Evolutionary conservation across 2,888 invertebrate species (phyloP), one percentile per base, ranked within the genome.

Genomic region (Phragmatobia fuliginosa): DNA sequence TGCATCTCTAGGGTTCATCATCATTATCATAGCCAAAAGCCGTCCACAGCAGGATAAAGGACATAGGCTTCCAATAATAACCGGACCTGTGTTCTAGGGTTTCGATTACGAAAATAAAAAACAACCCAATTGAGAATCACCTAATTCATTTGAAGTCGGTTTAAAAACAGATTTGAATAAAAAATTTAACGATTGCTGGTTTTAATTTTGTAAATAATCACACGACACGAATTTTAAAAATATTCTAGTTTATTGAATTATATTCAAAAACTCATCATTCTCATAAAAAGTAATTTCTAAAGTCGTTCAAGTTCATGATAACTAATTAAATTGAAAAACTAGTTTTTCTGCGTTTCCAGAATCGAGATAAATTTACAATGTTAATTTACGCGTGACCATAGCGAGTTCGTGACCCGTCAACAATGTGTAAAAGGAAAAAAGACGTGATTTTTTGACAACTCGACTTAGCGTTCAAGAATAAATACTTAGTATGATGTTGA

Each of bases 341-440:
- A 63, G 45, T 45, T 32, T n/a, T 16, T 28, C 32, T 63, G 49
- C 31, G 32, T 49, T 63, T 49, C 11, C 28, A 49, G 2, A 63
- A 62, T 31, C 38, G 33, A 41, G 25, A 28, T 18, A 38, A 62
- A 38, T 28, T 10, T 62, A 8, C 18, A 62, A 38, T 62, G 28
- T 41, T 62, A 28, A 41, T 62, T 45, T 16, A n/a, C 63, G n/a
- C 11, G 62, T 63, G 62, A 32, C 31, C 61, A 36, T 28, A 8
- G 18, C 6, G 41, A 41, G 41, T 41, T 41, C 41, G 41, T 21
- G 62, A 41, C 38, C 38, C 49, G 11, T 52, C 25, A 49, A 7
- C 32, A 16, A 21, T 62, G 28, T 18, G 28, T 28, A 28, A 3
- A 41, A 41, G 38, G 25, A 28, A 11, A 49, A 32, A 62, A 62